Evolutionary conservation across 2,888 invertebrate species (phyloP).

Genomic region (Lymantria monacha): DNA sequence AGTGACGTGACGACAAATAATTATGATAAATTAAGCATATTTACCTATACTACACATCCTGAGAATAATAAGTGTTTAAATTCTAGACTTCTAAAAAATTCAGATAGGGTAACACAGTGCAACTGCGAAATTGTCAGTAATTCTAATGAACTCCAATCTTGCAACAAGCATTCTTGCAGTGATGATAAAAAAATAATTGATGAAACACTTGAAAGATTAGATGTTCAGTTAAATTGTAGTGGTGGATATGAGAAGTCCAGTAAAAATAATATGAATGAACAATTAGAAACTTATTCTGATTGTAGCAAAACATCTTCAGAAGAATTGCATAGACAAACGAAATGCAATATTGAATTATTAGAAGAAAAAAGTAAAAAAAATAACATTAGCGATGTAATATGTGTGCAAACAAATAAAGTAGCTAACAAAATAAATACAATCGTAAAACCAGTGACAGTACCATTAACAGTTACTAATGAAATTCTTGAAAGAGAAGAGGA

Average conservation of each 20-base stretch:
- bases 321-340: neutral
- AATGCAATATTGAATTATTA: neutral
- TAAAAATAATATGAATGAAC: neutral
- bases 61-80: too few species aligned
- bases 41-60: neutral
- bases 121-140: too few species aligned
- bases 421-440: neutral
- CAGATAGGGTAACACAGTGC: too few species aligned
- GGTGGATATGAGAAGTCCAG: neutral
- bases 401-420: neutral
- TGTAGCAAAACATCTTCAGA: neutral
- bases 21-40: conserved; percentile 8
- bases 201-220: neutral
- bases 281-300: neutral
- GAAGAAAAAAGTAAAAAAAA: neutral
- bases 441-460: neutral
- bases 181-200: neutral
- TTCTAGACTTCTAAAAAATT: too few species aligned
- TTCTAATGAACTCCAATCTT: neutral
- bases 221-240: neutral
- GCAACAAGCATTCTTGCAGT: too few species aligned
- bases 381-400: neutral
- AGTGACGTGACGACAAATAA: neutral
- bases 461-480: neutral
- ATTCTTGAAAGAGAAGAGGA: neutral